A percentile compares a stretch with the other conserved stretches of the same genome.
These are phyloP conservation scores for Temnothorax ravouxi DNA, from an alignment of 2,888 invertebrate genomes.

Conservation along the genomic window DNA sequence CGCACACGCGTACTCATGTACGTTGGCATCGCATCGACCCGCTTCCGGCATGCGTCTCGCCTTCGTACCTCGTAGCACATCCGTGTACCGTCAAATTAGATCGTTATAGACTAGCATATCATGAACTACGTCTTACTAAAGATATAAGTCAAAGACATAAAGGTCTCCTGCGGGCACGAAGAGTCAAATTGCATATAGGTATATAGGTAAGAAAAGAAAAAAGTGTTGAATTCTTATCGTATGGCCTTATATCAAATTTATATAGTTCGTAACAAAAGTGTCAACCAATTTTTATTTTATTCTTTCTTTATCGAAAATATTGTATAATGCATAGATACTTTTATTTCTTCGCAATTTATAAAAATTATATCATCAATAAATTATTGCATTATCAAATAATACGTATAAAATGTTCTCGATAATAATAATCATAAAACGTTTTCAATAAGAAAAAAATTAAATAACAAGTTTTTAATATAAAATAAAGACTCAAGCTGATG, in stretches of 20 bases:
- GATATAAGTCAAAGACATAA: neutral
- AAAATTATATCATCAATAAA: neutral
- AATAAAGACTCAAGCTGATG: neutral
- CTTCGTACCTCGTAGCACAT: neutral
- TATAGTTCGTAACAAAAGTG: neutral
- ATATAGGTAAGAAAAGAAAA: neutral
- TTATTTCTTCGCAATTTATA: neutral
- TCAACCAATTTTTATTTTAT: neutral
- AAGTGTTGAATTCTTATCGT: neutral
- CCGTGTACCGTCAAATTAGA: constrained; percentile 29
- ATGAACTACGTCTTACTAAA: neutral
- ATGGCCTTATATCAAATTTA: neutral
- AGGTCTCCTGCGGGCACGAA: neutral
- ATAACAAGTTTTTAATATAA: neutral
- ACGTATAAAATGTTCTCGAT: neutral
- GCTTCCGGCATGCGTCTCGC: constrained; percentile 35
- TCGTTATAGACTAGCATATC: neutral
- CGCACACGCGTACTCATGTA: constrained; percentile 3
- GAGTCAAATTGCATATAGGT: neutral
- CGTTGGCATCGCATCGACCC: constrained; percentile 15
- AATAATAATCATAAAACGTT: neutral
- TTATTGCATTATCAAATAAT: neutral
- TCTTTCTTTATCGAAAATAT: neutral
- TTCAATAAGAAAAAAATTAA: neutral
- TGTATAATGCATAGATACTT: neutral